phyloP scores from a whole-genome alignment of 2,888 invertebrate genomes.

The Pelosia muscerda region DNA sequence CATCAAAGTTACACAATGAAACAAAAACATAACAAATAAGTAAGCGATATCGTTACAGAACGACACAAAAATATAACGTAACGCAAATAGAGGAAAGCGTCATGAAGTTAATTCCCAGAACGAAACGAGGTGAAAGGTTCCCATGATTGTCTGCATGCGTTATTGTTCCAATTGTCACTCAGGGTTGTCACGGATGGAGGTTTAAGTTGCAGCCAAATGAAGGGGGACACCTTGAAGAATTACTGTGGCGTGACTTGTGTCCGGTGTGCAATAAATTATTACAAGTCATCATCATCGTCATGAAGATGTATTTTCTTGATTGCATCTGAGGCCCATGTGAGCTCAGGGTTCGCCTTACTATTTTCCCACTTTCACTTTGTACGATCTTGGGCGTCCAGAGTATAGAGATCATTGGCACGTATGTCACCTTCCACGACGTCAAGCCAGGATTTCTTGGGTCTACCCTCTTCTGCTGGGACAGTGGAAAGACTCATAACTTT shows the following conservation, averaged over 20 bases:
- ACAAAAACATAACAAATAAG: slow-evolving; percentile 7
- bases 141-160: slow-evolving; percentile 65
- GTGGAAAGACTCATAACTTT: too few species aligned
- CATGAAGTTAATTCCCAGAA: slow-evolving; percentile 65
- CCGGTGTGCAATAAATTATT: not conserved
- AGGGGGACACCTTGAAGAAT: not conserved
- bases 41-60: slow-evolving; percentile 18
- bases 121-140: slow-evolving; percentile 70
- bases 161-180: slow-evolving; percentile 51
- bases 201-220: not conserved
- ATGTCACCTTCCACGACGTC: too few species aligned
- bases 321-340: too few species aligned
- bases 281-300: too few species aligned
- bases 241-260: not conserved
- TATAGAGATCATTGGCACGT: too few species aligned
- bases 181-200: slow-evolving; percentile 33
- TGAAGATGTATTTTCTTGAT: too few species aligned
- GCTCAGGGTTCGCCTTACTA: too few species aligned
- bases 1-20: not conserved
- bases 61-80: slow-evolving; percentile 44
- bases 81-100: slow-evolving; percentile 64
- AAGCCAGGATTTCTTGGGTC: too few species aligned
- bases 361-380: too few species aligned
- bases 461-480: too few species aligned
- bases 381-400: too few species aligned